A percentile compares a stretch with the other conserved stretches of the same genome.
These are phyloP conservation scores for Vollenhovia emeryi DNA, from an alignment of 1,140 invertebrate genomes.

Conservation along the genomic window DNA sequence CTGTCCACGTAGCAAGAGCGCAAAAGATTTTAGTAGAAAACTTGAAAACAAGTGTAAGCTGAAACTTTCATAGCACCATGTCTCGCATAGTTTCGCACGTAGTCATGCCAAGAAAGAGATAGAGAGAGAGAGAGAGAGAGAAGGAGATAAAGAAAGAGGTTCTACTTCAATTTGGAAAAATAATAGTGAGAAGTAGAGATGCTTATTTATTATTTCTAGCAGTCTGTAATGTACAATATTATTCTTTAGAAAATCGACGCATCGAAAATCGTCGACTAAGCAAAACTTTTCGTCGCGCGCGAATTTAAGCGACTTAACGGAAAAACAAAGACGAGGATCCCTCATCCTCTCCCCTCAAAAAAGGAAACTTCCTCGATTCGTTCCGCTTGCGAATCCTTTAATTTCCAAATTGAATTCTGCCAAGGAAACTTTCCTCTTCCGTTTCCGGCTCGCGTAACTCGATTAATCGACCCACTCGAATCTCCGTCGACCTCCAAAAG, in stretches of 20 bases:
- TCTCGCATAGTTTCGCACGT: not conserved
- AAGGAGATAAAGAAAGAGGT: no score
- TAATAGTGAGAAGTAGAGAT: not conserved
- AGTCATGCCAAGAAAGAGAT: not conserved
- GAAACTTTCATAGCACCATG: conserved; percentile 2
- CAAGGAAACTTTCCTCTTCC: conserved; percentile 56
- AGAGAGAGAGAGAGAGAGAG: not conserved
- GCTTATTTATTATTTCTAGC: conserved; percentile 9
- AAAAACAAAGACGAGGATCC: conserved; percentile 44
- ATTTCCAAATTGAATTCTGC: conserved; percentile 59
- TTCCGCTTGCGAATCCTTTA: conserved; percentile 58
- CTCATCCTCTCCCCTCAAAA: conserved; percentile 7
- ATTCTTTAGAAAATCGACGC: conserved; percentile 9
- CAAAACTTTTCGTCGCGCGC: conserved; percentile 36
- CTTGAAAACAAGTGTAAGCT: conserved; percentile 23
- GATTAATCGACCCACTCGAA: conserved; percentile 56
- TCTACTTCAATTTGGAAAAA: conserved; percentile 28
- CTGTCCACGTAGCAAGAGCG: not conserved
- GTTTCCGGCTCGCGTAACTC: conserved; percentile 58
- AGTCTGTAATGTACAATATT: not conserved
- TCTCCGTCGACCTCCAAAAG: conserved; percentile 53
- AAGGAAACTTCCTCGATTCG: conserved; percentile 52
- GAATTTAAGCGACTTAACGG: conserved; percentile 36
- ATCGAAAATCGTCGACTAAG: not conserved
- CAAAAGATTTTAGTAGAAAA: conserved; percentile 19